Percentiles rank a stretch among this genome's conserved stretches.
phyloP scores from a whole-genome alignment of 2,113 vertebrate genomes.

The Odocoileus virginianus region DNA sequence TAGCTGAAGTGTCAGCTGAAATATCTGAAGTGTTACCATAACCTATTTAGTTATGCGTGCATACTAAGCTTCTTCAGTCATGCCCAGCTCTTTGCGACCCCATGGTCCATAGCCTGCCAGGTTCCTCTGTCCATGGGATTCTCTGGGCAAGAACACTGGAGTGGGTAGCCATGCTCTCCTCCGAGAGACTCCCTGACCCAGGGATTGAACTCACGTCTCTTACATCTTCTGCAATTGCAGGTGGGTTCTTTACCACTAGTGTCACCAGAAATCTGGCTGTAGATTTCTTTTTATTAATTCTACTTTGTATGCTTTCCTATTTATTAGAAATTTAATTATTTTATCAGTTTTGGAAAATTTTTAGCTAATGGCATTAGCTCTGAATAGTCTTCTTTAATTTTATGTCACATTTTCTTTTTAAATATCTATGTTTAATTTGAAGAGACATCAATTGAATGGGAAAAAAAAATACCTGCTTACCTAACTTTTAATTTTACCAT shows the following conservation, averaged over 20 bases:
- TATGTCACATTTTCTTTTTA: neutral
- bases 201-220: neutral
- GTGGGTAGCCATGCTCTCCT: neutral
- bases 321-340: neutral
- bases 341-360: neutral
- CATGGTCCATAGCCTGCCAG: accelerated
- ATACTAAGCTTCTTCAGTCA: neutral
- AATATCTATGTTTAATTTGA: neutral
- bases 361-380: neutral
- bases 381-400: neutral
- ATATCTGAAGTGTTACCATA: neutral
- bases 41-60: neutral
- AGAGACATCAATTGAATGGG: neutral
- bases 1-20: neutral
- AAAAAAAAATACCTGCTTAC: neutral
- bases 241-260: neutral
- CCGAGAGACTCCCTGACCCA: neutral
- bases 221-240: neutral
- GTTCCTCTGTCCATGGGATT: neutral
- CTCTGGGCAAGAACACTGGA: neutral
- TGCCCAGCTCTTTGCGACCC: accelerated
- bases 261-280: neutral
- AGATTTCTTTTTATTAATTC: neutral
- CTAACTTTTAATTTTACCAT: neutral
- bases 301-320: neutral